A percentile compares a stretch with the other conserved stretches of the same genome.
Evolutionary conservation across 1,140 invertebrate genomes (phyloP).

Genomic region (Musca domestica): DNA sequence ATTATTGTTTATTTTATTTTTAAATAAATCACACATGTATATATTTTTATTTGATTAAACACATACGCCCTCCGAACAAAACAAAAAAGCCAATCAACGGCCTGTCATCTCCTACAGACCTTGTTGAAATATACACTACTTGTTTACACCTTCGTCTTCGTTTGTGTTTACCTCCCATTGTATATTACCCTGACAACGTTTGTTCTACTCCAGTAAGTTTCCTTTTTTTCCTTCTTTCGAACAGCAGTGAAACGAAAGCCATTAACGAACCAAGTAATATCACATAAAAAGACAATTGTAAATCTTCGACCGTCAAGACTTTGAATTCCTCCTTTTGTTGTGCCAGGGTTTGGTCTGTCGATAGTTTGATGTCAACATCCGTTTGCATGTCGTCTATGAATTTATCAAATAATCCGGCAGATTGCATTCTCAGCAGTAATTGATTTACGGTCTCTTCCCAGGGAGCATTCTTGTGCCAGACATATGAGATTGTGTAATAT

Average conservation of each 20-base stretch:
- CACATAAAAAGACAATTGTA: slow-evolving; percentile 47
- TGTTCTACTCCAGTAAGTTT: not conserved
- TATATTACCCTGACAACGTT: not conserved
- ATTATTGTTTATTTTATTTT: no score
- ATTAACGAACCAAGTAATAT: slow-evolving; percentile 22
- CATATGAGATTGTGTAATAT: slow-evolving; percentile 51
- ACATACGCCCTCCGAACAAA: no score
- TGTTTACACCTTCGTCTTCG: not conserved
- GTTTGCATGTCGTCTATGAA: slow-evolving; percentile 39
- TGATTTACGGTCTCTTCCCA: slow-evolving; percentile 45
- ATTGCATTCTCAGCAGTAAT: slow-evolving; percentile 37
- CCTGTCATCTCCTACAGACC: no score
- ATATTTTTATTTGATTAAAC: no score
- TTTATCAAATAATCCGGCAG: slow-evolving; percentile 41
- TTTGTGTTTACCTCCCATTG: not conserved
- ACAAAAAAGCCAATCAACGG: no score
- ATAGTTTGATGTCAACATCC: slow-evolving; percentile 20
- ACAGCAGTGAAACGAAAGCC: slow-evolving; percentile 7
- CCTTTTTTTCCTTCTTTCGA: slow-evolving; percentile 10
- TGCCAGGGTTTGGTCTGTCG: not conserved
- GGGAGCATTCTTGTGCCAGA: slow-evolving; percentile 42
- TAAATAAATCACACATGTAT: no score
- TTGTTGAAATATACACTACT: not conserved
- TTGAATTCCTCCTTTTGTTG: slow-evolving; percentile 9
- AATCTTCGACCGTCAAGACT: slow-evolving; percentile 43